These are phyloP conservation scores for Enteromius treurensis DNA, from an alignment of 2,797 vertebrate genomes.

Conservation along the genomic window DNA sequence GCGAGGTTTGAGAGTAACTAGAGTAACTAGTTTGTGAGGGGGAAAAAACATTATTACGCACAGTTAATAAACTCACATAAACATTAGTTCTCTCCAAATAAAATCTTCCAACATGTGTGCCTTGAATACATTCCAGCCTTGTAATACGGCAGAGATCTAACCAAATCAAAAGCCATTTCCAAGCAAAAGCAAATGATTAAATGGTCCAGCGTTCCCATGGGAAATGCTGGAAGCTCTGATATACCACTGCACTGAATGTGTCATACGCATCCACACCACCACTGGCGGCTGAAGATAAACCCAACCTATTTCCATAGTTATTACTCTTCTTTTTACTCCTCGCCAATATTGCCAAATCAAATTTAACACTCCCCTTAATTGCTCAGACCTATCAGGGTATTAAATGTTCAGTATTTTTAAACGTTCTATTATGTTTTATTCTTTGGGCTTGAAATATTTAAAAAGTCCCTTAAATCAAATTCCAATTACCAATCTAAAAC, in stretches of 20 bases:
- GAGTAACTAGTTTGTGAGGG: not conserved
- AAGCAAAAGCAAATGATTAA: slow-evolving; percentile 20
- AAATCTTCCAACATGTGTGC: not conserved
- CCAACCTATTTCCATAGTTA: slow-evolving; percentile 47
- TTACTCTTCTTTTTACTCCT: slow-evolving; percentile 37
- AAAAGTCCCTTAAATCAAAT: slow-evolving; percentile 68
- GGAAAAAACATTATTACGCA: not conserved
- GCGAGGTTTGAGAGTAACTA: not conserved
- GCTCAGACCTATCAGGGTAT: slow-evolving; percentile 51
- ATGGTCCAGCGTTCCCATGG: not conserved
- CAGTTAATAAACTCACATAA: not conserved
- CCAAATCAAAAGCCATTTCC: not conserved
- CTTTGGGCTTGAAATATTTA: slow-evolving; percentile 59
- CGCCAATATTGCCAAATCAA: slow-evolving; percentile 46
- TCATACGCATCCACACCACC: slow-evolving; percentile 20
- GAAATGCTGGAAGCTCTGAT: slow-evolving; percentile 21
- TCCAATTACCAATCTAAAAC: slow-evolving; percentile 65
- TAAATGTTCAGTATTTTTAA: slow-evolving; percentile 45
- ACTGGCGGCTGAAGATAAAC: slow-evolving; percentile 33
- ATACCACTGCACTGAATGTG: slow-evolving; percentile 29
- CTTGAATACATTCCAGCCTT: not conserved
- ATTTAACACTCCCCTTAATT: slow-evolving; percentile 46
- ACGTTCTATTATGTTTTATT: slow-evolving; percentile 61
- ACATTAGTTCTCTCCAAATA: not conserved
- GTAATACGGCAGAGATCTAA: not conserved